A percentile compares a stretch with the other conserved stretches of the same genome.
phyloP scores from a whole-genome alignment of 2,113 vertebrate genomes.

The Ameiurus melas region DNA sequence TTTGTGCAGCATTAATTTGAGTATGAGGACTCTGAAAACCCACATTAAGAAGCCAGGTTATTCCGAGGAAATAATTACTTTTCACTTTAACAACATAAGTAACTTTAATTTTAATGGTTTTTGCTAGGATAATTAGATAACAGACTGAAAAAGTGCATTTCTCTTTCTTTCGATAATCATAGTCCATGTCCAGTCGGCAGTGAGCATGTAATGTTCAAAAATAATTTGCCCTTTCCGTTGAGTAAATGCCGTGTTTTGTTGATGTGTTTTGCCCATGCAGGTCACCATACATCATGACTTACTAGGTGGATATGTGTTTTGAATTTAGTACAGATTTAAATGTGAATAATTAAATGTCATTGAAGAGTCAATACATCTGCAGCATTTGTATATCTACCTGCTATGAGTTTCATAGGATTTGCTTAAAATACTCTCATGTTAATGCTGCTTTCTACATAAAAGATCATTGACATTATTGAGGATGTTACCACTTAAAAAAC shows the following conservation, averaged over 20 bases:
- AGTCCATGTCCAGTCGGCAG: not conserved
- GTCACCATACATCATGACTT: not conserved
- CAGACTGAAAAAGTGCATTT: not conserved
- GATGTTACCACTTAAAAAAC: no score
- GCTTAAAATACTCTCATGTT: not conserved
- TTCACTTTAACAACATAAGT: not conserved
- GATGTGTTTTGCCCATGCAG: not conserved
- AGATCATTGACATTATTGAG: no score
- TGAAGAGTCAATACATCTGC: not conserved
- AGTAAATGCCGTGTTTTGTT: not conserved
- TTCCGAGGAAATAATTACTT: not conserved
- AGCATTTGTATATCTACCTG: not conserved
- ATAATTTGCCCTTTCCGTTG: not conserved
- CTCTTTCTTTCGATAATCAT: not conserved
- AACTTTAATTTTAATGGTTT: not conserved
- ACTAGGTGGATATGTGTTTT: not conserved
- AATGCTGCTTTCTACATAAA: not conserved
- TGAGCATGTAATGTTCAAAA: not conserved
- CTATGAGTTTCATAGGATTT: not conserved
- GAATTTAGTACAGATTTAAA: not conserved
- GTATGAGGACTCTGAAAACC: not conserved
- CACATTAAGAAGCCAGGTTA: not conserved
- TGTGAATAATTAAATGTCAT: not conserved
- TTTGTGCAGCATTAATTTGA: not conserved
- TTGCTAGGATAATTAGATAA: not conserved